Base-by-base conservation (phyloP, 2,797 vertebrate genomes). In the Peromyscus nudipes region DNA sequence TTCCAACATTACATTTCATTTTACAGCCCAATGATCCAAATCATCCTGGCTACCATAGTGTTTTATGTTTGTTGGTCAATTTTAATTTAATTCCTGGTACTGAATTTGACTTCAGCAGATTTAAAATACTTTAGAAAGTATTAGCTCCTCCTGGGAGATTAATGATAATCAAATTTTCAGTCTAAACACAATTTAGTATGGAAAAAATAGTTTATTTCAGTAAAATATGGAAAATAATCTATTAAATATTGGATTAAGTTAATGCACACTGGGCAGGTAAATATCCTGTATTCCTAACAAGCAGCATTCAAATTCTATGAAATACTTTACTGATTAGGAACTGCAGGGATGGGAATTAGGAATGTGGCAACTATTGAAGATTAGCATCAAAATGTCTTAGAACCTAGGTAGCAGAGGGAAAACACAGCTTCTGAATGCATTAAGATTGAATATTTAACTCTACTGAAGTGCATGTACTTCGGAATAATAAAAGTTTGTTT, bases 21-120 rank as follows among this genome's bases (percentile, higher is more conserved):
- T 89, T 77, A 76, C 6, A 76, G 67, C 4, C 4, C 17, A 40
- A 1, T 86, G 43, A 92, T 67, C 43, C 90, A 95, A 94, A 69
- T 77, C n/a, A 71, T 94, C 29, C 40, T 23, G 3, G 12, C 0
- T 92, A 87, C 10, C 8, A 60, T 77, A 85, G 64, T 95, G n/a
- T 55, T 86, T 12, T 79, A 49, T 65, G 43, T 52, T 46, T 87
- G 13, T 76, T 43, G 76, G 31, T 96, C 84, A 93, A 57, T 83
- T 96, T 90, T 85, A 89, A 93, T 77, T 91, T 92, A 80, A 94
- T 95, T 95, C n/a, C 65, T 94, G 92, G n/a, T 71, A 73, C 25
- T 65, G 27, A 92, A 4, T 60, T 93, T 62, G 40, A 55, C 89
- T 93, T 64, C 65, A 94, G 17, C 46, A 92, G 60, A 94, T 91